A percentile compares a stretch with the other conserved stretches of the same genome.
phyloP scores from a whole-genome alignment of 2,797 vertebrate genomes.

The Enteromius argenteus region DNA sequence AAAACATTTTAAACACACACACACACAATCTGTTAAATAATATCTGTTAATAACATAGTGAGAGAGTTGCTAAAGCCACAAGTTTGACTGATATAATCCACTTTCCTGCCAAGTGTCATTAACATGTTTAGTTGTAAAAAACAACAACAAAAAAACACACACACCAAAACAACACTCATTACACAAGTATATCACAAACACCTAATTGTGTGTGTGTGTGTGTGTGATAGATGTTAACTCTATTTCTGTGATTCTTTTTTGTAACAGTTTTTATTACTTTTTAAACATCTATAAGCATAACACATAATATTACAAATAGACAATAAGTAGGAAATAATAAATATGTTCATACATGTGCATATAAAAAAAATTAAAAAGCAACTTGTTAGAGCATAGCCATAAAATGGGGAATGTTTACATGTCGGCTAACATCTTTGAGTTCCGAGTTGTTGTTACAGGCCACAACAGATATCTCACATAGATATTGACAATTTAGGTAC shows the following conservation, averaged over 20 bases:
- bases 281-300: neutral
- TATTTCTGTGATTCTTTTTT: neutral
- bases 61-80: neutral
- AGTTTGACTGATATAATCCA: slow-evolving; percentile 13
- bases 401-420: neutral
- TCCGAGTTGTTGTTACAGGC: neutral
- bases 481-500: neutral
- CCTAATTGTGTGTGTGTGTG: neutral
- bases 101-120: neutral
- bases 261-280: neutral
- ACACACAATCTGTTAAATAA: neutral
- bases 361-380: too few species aligned
- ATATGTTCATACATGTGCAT: too few species aligned
- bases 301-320: neutral
- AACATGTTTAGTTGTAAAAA: neutral
- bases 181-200: neutral
- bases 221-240: neutral
- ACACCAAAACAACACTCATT: neutral
- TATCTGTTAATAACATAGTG: neutral
- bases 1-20: neutral
- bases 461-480: neutral
- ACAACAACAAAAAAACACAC: neutral
- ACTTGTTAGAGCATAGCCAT: too few species aligned
- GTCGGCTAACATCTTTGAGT: neutral
- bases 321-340: neutral